Conservation (phyloP, 2,797 vertebrate species). For the Parauchenoglanis ngamensis region DNA sequence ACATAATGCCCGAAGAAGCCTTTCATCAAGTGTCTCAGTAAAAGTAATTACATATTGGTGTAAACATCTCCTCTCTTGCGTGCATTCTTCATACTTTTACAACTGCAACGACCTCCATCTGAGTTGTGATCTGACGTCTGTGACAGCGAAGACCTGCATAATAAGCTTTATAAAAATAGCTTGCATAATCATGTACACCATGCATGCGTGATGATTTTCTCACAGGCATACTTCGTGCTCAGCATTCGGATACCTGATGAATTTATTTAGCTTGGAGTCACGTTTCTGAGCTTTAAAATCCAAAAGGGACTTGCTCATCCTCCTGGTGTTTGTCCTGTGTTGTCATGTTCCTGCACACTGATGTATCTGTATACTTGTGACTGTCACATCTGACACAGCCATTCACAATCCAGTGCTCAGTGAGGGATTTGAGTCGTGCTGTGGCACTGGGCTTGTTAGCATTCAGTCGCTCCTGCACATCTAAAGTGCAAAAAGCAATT, state of each 20-base stretch:
- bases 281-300: slow-evolving; percentile 10
- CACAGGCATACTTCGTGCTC: slow-evolving; percentile 4
- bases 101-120: slow-evolving; percentile 4
- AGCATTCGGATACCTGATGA: slow-evolving; percentile 10
- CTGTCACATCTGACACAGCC: slow-evolving; percentile 1
- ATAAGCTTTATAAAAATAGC: slow-evolving; percentile 12
- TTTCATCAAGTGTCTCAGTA: slow-evolving; percentile 16
- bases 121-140: not conserved
- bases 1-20: slow-evolving; percentile 11
- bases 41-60: slow-evolving; percentile 10
- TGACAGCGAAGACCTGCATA: slow-evolving; percentile 17
- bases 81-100: slow-evolving; percentile 1
- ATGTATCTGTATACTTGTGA: slow-evolving; percentile 25
- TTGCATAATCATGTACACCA: not conserved
- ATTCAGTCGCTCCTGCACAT: slow-evolving; percentile 60
- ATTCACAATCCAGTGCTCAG: slow-evolving; percentile 9
- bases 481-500: slow-evolving; percentile 62
- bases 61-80: slow-evolving; percentile 11
- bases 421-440: slow-evolving; percentile 38
- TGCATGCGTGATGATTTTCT: not conserved
- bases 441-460: slow-evolving; percentile 59
- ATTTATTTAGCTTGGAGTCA: not conserved
- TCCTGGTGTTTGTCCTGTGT: not conserved
- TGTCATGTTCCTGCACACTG: slow-evolving; percentile 31
- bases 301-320: not conserved